Evolutionary conservation across 2,888 invertebrate genomes (phyloP).

Genomic region (Pristionchus maxplancki): DNA sequence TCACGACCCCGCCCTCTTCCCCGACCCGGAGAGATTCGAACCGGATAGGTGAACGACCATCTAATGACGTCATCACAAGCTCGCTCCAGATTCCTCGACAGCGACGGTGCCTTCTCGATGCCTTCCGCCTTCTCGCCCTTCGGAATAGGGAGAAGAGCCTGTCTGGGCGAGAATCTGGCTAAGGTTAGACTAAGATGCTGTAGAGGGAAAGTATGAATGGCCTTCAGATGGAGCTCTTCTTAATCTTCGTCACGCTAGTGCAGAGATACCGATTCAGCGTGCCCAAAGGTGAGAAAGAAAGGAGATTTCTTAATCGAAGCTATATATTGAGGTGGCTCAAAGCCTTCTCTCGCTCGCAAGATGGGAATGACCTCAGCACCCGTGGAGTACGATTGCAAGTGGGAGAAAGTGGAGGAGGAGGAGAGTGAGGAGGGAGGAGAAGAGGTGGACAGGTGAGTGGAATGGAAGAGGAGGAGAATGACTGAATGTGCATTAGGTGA

Average conservation of each 20-base stretch:
- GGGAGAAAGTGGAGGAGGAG: conserved; percentile 15
- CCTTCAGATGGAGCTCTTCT: conserved; percentile 63
- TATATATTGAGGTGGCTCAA: not conserved
- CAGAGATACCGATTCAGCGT: conserved; percentile 62
- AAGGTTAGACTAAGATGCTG: not conserved
- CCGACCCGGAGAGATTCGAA: conserved; percentile 63
- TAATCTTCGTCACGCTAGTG: conserved; percentile 61
- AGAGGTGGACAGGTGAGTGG: not conserved
- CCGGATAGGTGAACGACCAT: conserved; percentile 61
- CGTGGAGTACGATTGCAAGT: conserved; percentile 13
- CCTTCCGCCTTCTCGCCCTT: conserved; percentile 44
- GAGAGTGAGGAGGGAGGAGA: not conserved
- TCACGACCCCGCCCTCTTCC: conserved; percentile 59
- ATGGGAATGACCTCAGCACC: conserved; percentile 18
- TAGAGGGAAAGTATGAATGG: no score
- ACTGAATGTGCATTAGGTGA: no score
- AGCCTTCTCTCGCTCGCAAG: not conserved
- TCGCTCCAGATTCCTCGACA: conserved; percentile 28
- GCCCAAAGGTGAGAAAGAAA: conserved; percentile 39
- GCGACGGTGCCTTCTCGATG: not conserved
- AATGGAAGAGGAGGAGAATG: not conserved
- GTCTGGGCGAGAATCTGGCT: conserved; percentile 62
- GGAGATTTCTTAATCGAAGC: no score
- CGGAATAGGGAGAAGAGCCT: conserved; percentile 50
- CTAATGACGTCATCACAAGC: not conserved